Evolutionary conservation across 2,113 vertebrate genomes (phyloP), one percentile per base, ranked within the genome.

Genomic region (Oostethus manadensis): DNA sequence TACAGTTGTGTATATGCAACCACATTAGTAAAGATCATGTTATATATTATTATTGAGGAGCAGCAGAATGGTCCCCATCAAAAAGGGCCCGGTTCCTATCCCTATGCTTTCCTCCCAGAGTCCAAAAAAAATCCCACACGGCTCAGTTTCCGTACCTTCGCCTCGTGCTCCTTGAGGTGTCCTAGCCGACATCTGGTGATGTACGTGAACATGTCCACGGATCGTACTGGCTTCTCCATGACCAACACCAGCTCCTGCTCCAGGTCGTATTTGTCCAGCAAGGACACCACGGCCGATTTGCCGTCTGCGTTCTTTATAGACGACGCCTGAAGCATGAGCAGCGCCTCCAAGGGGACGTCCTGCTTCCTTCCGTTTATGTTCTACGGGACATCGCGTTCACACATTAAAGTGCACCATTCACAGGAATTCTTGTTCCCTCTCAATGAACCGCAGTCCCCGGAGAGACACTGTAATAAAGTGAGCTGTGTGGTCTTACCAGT

Each of bases 271-370:
- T 55, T 55, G 18, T 55, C 53, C 35, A 55, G 33, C 18, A 55
- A n/a, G 14, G 53, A 55, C 33, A 55, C 35, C n/a, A 55, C 53
- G 35, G 53, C 53, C n/a, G 53, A 55, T 14, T 40, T 40, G 5
- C 53, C 53, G 11, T 55, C 53, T 1, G 33, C 53, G 35, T 55
- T n/a, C 35, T 55, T 55, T 10, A 55, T 55, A 29, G 33, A 55
- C 18, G 53, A 55, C 6, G 53, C 53, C 53, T 55, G 53, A 13
- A 55, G 53, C 53, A 55, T 55, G 35, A 55, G 53, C 18, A 55
- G 35, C n/a, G 53, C 53, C 35, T 55, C 53, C 53, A 55, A 9
- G 1, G 53, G 53, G 18, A 55, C 18, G n/a, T 55, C 35, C 11
- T 40, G 53, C 14, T 55, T 55, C 26, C 53, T 55, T 11, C 53